Percentiles rank a stretch among this genome's conserved stretches.
Evolutionary conservation across 2,888 invertebrate species (phyloP).

Genomic region (Enoplolaimus lenunculus): DNA sequence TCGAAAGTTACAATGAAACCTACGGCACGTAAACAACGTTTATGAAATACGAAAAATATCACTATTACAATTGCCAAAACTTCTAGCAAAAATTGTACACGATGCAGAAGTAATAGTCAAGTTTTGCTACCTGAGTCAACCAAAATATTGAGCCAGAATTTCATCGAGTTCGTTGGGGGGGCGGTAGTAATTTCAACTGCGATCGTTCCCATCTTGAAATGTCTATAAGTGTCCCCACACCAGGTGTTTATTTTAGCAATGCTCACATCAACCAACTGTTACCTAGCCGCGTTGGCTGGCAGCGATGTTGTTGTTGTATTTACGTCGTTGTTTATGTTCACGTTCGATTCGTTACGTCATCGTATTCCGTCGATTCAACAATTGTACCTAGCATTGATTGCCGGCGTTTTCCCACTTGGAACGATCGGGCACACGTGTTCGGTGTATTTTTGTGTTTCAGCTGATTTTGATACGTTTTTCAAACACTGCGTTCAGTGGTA

Average conservation of each 20-base stretch:
- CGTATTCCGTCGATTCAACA: not conserved
- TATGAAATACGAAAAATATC: too few relatives aligned
- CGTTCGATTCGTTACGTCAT: constrained; percentile 18
- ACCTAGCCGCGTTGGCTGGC: constrained; percentile 18
- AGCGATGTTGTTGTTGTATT: constrained; percentile 15
- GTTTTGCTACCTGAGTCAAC: too few relatives aligned
- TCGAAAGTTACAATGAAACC: too few relatives aligned
- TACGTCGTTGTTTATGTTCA: constrained; percentile 26
- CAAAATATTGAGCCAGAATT: too few relatives aligned
- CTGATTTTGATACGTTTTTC: constrained; percentile 37
- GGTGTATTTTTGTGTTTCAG: constrained; percentile 38
- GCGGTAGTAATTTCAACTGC: too few relatives aligned
- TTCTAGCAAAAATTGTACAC: too few relatives aligned
- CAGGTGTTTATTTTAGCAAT: constrained; percentile 28
- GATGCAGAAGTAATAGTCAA: too few relatives aligned
- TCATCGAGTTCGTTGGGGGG: too few relatives aligned
- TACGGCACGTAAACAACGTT: too few relatives aligned
- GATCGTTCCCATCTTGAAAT: too few relatives aligned
- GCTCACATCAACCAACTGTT: constrained; percentile 35
- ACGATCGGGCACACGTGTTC: constrained; percentile 38
- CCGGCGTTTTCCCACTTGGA: constrained; percentile 31
- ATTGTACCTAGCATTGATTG: constrained; percentile 8
- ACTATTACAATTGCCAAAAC: too few relatives aligned
- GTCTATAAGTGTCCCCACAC: too few relatives aligned
- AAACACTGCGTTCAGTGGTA: constrained; percentile 26